Evolutionary conservation across 2,113 vertebrate species (phyloP), one percentile per base, ranked within the genome.

Genomic region (Gallinago jamesoni): DNA sequence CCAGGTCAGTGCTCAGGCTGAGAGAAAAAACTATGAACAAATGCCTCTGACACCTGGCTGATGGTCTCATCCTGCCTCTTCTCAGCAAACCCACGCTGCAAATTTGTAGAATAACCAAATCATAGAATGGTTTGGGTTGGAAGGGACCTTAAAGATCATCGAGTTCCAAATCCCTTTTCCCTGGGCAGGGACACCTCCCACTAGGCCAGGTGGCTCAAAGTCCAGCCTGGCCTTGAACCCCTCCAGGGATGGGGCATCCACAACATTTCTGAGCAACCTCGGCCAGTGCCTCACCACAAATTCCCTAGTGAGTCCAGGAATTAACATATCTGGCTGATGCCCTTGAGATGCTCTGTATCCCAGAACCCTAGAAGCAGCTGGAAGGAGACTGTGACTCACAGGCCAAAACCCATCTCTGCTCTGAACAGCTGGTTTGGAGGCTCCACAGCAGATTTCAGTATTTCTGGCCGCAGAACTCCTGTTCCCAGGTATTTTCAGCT

Each of bases 361-460:
- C 39, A 52, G 0, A 3, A n/a, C 48, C 27, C 31, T 48, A 45
- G n/a, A 63, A 87, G 13, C 16, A 1, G 0, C 22, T 25, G 22
- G 31, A 17, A 23, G 28, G 41, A 63, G 31, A 17, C 48, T 1
- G 1, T 43, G 69, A 74, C 24, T 35, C 52, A 7, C 0, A 6
- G 28, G 22, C 6, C 50, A 45, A 41, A 6, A 18, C 12, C 24
- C 33, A 43, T 33, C 43, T 59, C 33, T 3, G 4, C 52, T 79
- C 66, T 37, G 62, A 43, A 6, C 25, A 17, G 84, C 48, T 30
- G 17, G 7, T 28, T 50, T 16, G 17, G 68, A 16, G 28, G 33
- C 21, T 81, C 45, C 63, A 41, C 1, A 2, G 59, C 33, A 67
- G 47, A 41, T 41, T 33, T 50, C 48, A 68, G 45, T 4, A 14